Base-by-base conservation (phyloP, 2,888 invertebrate genomes). In the Drymonia ruficornis region DNA sequence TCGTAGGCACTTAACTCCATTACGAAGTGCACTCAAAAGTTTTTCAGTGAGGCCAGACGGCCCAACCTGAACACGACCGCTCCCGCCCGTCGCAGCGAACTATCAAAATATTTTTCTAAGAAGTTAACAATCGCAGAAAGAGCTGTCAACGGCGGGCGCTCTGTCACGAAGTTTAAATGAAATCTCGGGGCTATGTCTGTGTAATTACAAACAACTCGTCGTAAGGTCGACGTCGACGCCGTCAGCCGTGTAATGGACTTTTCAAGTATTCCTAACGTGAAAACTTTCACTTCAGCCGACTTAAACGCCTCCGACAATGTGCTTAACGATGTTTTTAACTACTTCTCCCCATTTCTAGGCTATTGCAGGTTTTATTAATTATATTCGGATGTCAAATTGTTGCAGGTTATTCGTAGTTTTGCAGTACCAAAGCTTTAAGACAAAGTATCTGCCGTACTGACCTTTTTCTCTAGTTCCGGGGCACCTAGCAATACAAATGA, bases 191-290 rank as follows among this genome's bases (percentile, higher is more conserved):
- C 86, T 83, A 82, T 84, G 87, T 84, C 86, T 87, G 76, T 81
- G 87, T 88, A 89, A 90, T 91, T 89, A 89, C 87, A 87, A 88
- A 86, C 87, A 88, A 85, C 78, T 83, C 74, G 80, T 77, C 78
- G 81, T 83, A 80, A 86, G 85, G 87, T 84, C 81, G 82, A 71
- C 78, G 80, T 75, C 75, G 76, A 74, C 79, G 76, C 85, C 83
- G 82, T 85, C 86, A 85, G 79, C 83, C 90, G 87, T 89, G 90
- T 91, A 90, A 91, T 91, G 89, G 90, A 91, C 87, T 91, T 91
- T 86, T 84, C 89, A 89, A 90, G 91, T 89, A 89, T 89, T 89
- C 83, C 81, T 89, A 89, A 89, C 88, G 87, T 85, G 89, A 80
- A 86, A 90, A 91, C 87, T 90, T 90, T 84, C 82, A 82, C 86